Conservation (phyloP, 1,140 invertebrate genomes). For the Caenorhabditis remanei region DNA sequence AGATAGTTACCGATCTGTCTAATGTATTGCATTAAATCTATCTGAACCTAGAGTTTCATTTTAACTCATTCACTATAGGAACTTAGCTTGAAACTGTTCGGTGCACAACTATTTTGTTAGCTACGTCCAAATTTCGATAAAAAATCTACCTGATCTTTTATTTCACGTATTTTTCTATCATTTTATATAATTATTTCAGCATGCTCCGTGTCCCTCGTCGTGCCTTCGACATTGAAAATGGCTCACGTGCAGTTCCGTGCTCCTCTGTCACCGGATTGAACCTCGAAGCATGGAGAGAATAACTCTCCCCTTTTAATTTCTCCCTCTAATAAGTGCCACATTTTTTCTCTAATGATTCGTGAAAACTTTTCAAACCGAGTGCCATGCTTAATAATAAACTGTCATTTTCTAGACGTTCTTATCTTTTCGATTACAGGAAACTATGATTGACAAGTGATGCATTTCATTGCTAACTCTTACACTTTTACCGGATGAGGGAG, state of each 20-base stretch:
- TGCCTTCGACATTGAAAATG: constrained; percentile 64
- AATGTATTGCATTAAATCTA: too few relatives aligned
- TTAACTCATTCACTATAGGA: too few relatives aligned
- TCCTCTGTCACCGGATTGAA: constrained; percentile 59
- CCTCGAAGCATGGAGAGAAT: constrained; percentile 66
- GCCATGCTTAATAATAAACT: constrained; percentile 13
- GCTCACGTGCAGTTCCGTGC: constrained; percentile 63
- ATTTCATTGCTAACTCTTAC: not conserved
- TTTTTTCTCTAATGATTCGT: not conserved
- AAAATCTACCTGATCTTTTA: too few relatives aligned
- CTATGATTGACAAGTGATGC: not conserved
- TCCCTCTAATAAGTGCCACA: not conserved
- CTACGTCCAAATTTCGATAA: too few relatives aligned
- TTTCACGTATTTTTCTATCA: too few relatives aligned
- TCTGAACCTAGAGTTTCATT: too few relatives aligned
- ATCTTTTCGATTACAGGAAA: not conserved
- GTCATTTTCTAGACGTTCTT: not conserved
- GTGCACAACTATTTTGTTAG: too few relatives aligned
- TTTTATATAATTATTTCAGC: not conserved
- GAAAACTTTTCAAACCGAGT: not conserved
- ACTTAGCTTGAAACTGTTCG: too few relatives aligned
- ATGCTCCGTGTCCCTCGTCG: constrained; percentile 49
- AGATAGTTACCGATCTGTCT: too few relatives aligned
- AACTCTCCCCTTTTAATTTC: not conserved
- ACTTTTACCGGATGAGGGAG: too few relatives aligned